Evolutionary conservation across 2,888 invertebrate species (phyloP).

Genomic region (Empis livida): DNA sequence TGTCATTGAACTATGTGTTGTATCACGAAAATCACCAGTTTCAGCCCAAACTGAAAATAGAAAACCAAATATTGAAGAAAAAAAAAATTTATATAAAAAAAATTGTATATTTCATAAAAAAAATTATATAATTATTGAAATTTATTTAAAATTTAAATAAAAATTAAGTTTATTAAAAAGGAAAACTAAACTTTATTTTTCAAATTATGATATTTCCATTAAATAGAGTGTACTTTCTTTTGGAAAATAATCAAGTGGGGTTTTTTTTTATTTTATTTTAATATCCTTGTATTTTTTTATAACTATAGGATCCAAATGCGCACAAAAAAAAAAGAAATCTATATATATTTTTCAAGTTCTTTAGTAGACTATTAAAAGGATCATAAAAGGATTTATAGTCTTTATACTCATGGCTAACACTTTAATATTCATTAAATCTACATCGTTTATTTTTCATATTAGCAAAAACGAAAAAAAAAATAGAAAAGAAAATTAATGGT

Average conservation of each 20-base stretch:
- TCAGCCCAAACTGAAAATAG: conserved; percentile 76
- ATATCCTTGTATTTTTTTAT: no score
- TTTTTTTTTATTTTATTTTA: no score
- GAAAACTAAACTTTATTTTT: no score
- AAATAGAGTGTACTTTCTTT: no score
- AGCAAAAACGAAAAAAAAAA: no score
- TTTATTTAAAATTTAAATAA: background rate
- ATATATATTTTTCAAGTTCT: conserved; percentile 4
- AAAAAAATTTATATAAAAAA: background rate
- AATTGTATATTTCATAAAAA: no score
- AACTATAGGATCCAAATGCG: no score
- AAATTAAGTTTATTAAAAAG: no score
- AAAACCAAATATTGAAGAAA: conserved; percentile 22
- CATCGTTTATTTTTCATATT: background rate
- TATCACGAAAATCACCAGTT: conserved; percentile 77
- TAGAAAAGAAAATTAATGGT: no score
- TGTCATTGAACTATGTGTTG: conserved; percentile 54
- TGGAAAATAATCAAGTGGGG: no score
- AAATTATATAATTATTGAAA: background rate
- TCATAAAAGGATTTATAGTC: conserved; percentile 34
- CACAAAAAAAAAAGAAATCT: no score
- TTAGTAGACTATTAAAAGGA: conserved; percentile 25
- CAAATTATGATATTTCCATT: no score
- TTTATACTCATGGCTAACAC: conserved; percentile 13
- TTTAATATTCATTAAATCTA: conserved; percentile 13